Percentiles rank a stretch among this genome's conserved stretches.
phyloP scores from a whole-genome alignment of 2,888 invertebrate genomes.

The Chalcosyrphus nemorum region DNA sequence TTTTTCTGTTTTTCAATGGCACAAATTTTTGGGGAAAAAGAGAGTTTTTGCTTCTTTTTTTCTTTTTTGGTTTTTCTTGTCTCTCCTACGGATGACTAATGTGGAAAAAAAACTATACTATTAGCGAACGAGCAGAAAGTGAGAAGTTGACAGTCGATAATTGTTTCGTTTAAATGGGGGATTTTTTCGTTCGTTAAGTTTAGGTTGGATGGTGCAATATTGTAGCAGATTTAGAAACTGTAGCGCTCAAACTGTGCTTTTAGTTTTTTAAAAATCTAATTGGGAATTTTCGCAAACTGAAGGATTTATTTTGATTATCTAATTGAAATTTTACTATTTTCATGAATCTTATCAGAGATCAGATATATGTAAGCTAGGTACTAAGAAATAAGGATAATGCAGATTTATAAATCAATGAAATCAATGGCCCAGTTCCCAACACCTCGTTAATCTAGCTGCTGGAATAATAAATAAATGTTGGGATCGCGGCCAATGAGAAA shows the following conservation, averaged over 20 bases:
- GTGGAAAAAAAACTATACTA: slow-evolving; percentile 73
- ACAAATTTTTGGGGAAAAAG: slow-evolving; percentile 57
- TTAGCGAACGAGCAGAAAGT: too few species aligned
- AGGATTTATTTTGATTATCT: background rate
- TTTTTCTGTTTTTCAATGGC: too few species aligned
- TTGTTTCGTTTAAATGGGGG: slow-evolving; percentile 55
- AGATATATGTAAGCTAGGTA: too few species aligned
- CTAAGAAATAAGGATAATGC: too few species aligned
- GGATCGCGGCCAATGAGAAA: too few species aligned
- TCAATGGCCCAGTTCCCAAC: too few species aligned
- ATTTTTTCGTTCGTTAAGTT: slow-evolving; percentile 62
- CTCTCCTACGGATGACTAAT: slow-evolving; percentile 73
- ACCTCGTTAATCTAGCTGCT: too few species aligned
- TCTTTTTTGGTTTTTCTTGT: too few species aligned
- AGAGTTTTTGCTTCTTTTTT: slow-evolving; percentile 58
- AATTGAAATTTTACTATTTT: too few species aligned
- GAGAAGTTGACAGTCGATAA: slow-evolving; percentile 72
- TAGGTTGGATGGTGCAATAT: slow-evolving; percentile 4
- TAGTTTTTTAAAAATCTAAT: background rate
- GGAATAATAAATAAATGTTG: too few species aligned
- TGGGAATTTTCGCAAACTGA: background rate
- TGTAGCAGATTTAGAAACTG: slow-evolving; percentile 34
- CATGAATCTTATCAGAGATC: too few species aligned
- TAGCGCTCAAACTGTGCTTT: slow-evolving; percentile 16
- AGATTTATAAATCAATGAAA: too few species aligned